A percentile compares a stretch with the other conserved stretches of the same genome.
These are phyloP conservation scores for Pherbina coryleti DNA, from an alignment of 2,888 invertebrate species.

Conservation along the genomic window DNA sequence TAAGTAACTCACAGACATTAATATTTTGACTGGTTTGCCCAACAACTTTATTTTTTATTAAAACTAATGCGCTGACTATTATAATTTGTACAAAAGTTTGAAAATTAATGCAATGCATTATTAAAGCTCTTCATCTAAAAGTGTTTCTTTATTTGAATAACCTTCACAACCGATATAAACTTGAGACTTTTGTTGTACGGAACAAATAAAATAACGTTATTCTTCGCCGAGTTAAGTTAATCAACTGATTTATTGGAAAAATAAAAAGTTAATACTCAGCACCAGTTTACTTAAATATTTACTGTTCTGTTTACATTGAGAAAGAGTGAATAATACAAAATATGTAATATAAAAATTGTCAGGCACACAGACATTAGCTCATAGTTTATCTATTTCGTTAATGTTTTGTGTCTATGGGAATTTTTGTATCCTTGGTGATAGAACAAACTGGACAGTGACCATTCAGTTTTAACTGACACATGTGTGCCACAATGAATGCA, in stretches of 20 bases:
- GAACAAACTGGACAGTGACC: not conserved
- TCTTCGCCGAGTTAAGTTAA: not conserved
- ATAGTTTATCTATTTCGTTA: not conserved
- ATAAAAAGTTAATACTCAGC: slow-evolving; percentile 9
- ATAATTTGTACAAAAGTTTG: slow-evolving; percentile 41
- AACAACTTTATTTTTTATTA: slow-evolving; percentile 32
- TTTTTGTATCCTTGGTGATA: slow-evolving; percentile 49
- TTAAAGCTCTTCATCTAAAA: slow-evolving; percentile 19
- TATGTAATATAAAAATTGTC: not conserved
- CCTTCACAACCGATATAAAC: not conserved
- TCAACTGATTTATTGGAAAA: slow-evolving; percentile 39
- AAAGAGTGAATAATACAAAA: slow-evolving; percentile 6
- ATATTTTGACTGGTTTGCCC: slow-evolving; percentile 80
- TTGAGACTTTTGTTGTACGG: not conserved
- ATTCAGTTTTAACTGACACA: not conserved
- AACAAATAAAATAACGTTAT: slow-evolving; percentile 19
- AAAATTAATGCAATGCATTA: slow-evolving; percentile 39
- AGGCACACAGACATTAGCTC: not conserved
- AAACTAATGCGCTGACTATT: slow-evolving; percentile 44
- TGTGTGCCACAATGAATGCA: not conserved
- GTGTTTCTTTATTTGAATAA: not conserved
- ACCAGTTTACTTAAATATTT: not conserved
- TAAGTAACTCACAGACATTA: slow-evolving; percentile 76
- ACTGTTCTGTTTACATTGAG: not conserved
- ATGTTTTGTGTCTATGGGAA: slow-evolving; percentile 31